These are phyloP conservation scores for Notothenia coriiceps DNA, from an alignment of 2,113 vertebrate genomes.

Conservation along the genomic window DNA sequence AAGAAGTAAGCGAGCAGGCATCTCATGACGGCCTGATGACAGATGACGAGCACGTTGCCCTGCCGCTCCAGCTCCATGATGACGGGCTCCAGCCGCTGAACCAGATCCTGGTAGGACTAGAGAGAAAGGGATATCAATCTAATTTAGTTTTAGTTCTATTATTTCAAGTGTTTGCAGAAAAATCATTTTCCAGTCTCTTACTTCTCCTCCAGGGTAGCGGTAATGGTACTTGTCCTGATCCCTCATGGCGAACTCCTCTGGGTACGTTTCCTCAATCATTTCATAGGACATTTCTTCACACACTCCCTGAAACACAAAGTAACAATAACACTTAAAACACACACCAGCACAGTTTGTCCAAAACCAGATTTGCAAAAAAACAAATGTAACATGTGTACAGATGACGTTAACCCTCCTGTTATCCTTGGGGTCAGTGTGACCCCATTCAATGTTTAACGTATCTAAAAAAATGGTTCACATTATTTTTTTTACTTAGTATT, in stretches of 20 bases:
- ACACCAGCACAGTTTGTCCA: background rate
- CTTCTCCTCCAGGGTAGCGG: slow-evolving; percentile 97
- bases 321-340: background rate
- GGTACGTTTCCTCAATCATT: slow-evolving; percentile 89
- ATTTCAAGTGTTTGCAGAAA: background rate
- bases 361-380: too few species aligned
- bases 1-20: slow-evolving; percentile 97
- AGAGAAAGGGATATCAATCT: slow-evolving; percentile 17
- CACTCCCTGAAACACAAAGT: slow-evolving; percentile 86
- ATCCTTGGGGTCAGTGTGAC: too few species aligned
- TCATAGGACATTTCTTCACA: slow-evolving; percentile 97
- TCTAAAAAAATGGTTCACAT: too few species aligned
- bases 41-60: slow-evolving; percentile 95
- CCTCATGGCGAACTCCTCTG: slow-evolving; percentile 93
- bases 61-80: slow-evolving; percentile 98
- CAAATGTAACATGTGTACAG: too few species aligned
- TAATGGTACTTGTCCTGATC: slow-evolving; percentile 96
- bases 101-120: slow-evolving; percentile 97
- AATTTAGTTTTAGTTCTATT: slow-evolving; percentile 5
- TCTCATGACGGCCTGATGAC: slow-evolving; percentile 97
- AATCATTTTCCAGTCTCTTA: slow-evolving; percentile 56
- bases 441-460: too few species aligned
- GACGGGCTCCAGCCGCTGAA: slow-evolving; percentile 94
- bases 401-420: too few species aligned
- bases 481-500: too few species aligned